Conservation (phyloP, 1,140 invertebrate species). For the Lutraria rhynchaena region DNA sequence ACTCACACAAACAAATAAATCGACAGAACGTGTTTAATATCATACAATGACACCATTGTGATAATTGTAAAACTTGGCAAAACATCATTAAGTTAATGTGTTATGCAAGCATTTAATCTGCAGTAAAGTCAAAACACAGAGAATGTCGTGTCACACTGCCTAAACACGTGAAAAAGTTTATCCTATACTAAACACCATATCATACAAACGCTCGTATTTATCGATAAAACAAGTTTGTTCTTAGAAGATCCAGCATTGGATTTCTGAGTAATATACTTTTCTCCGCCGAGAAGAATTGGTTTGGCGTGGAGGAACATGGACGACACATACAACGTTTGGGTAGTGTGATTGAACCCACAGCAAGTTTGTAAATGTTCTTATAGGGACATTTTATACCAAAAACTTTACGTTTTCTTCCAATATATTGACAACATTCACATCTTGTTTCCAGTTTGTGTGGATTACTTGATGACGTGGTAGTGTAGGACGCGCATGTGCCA, state of each 20-base stretch:
- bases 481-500: conserved; percentile 45
- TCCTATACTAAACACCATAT: too few relatives aligned
- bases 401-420: conserved; percentile 10
- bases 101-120: too few relatives aligned
- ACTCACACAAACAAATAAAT: too few relatives aligned
- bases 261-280: conserved; percentile 21
- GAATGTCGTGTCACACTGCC: too few relatives aligned
- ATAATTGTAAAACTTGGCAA: too few relatives aligned
- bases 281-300: conserved; percentile 24
- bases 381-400: conserved; percentile 37
- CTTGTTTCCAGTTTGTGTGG: conserved; percentile 27
- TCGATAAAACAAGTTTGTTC: too few relatives aligned
- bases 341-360: conserved; percentile 2
- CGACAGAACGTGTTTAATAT: too few relatives aligned
- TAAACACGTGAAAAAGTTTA: too few relatives aligned
- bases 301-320: conserved; percentile 18
- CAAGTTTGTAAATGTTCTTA: conserved; percentile 11
- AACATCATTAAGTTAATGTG: too few relatives aligned
- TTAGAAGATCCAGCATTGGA: conserved; percentile 20
- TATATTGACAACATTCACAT: conserved; percentile 45
- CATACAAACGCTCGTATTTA: too few relatives aligned
- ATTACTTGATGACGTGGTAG: not conserved
- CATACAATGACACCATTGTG: too few relatives aligned
- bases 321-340: conserved; percentile 41
- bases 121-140: too few relatives aligned